Evolutionary conservation across 2,113 vertebrate genomes (phyloP), one percentile per base, ranked within the genome.

Genomic region (Fukomys damarensis): DNA sequence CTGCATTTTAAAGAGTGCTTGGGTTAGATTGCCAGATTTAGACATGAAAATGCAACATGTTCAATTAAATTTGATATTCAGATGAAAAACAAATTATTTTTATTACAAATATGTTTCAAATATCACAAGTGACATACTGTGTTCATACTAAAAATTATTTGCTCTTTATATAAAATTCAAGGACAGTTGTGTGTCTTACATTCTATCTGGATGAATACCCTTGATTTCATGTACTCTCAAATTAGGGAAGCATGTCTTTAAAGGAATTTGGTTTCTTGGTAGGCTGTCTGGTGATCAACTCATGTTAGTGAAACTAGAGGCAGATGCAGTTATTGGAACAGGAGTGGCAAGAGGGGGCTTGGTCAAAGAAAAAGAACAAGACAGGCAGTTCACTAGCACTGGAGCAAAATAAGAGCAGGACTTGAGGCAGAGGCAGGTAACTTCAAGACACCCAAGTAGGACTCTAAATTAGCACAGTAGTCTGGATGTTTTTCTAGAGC

Each of bases 121-220:
- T 89, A 82, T 89, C 65, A 3, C 30, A 86, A 65, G n/a, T 49
- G 54, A 13, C 30, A 72, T 77, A 72, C 13, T 43, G n/a, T 49
- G 68, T 22, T 74, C 76, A 91, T 56, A 56, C 49, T 66, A 80
- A 82, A 93, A 84, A 30, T 59, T 76, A 86, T 89, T 86, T 86
- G 24, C 46, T 94, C 10, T 87, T 92, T 90, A 43, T 54, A 16
- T 87, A 4, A 94, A 95, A 91, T 87, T 74, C 43, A 38, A 74
- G 89, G 88, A 35, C 65, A 89, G 76, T 7, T 70, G 35, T 28
- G 41, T 80, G n/a, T 70, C 52, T 41, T 59, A 0, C 24, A 82
- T 81, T 96, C 72, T 89, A 28, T 82, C 68, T 54, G 61, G 19
- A 22, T 95, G 32, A 87, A 2, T 49, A 84, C 17, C 94, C 12